phyloP scores from a whole-genome alignment of 92 coral and sea anemone genomes.

The Epizoanthus scotinus region DNA sequence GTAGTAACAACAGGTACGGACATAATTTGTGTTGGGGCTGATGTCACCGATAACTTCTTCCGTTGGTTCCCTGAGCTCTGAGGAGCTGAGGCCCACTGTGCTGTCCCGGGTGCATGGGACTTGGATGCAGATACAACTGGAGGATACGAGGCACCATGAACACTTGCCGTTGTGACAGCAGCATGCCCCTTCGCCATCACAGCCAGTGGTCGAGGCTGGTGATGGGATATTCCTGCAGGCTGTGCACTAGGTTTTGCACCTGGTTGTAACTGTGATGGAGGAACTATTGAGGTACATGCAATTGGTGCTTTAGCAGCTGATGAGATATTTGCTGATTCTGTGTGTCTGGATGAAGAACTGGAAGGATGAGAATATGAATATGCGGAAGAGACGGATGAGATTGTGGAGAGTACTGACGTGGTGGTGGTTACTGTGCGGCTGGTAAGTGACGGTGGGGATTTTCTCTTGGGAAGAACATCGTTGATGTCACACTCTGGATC shows the following conservation, averaged over 20 bases:
- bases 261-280: conserved; percentile 9
- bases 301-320: conserved; percentile 58
- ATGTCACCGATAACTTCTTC: conserved; percentile 63
- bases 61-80: conserved; percentile 56
- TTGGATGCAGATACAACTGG: conserved; percentile 24
- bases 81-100: conserved; percentile 88
- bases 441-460: conserved; percentile 71
- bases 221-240: conserved; percentile 35
- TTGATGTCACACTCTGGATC: conserved; percentile 99
- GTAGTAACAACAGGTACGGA: conserved; percentile 29
- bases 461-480: conserved; percentile 93
- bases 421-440: conserved; percentile 51
- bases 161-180: conserved; percentile 30
- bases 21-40: conserved; percentile 51
- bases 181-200: conserved; percentile 5
- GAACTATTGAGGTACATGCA: conserved; percentile 24
- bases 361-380: conserved; percentile 48
- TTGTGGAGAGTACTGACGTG: conserved; percentile 61
- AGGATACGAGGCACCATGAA: conserved; percentile 14
- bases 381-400: conserved; percentile 59
- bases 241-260: conserved; percentile 30
- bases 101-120: conserved; percentile 91
- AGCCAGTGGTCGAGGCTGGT: conserved; percentile 16
- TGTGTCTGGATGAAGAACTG: conserved; percentile 58
- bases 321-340: conserved; percentile 33